These are phyloP conservation scores for Albula glossodonta DNA, from an alignment of 2,113 vertebrate species.

Conservation along the genomic window DNA sequence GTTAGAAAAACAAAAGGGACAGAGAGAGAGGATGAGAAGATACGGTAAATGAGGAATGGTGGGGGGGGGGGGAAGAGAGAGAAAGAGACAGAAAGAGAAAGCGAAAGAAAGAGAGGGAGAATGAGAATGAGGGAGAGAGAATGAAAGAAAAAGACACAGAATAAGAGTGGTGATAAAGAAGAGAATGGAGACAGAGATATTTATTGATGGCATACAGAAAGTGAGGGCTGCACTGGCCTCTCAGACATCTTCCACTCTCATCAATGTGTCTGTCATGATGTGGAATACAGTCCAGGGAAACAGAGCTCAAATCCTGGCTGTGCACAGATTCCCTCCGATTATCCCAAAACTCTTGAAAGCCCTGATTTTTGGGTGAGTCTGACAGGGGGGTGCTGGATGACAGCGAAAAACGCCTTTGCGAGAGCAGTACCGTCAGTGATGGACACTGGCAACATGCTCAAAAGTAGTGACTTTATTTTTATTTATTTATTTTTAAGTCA, in stretches of 20 bases:
- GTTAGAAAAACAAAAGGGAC: constrained; percentile 56
- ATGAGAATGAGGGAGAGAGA: neutral
- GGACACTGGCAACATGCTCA: neutral
- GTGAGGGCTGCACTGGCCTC: neutral
- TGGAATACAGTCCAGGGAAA: no score
- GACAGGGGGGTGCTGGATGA: neutral
- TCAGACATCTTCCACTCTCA: neutral
- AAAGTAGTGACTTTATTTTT: neutral
- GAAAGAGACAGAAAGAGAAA: neutral
- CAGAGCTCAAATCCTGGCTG: neutral
- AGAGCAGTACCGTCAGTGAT: neutral
- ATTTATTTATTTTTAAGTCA: no score
- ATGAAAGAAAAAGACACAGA: constrained; percentile 13
- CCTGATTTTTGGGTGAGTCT: neutral
- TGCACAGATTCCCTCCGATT: no score
- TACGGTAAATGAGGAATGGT: neutral
- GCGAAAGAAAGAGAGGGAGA: neutral
- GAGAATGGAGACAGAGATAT: neutral
- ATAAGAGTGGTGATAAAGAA: neutral
- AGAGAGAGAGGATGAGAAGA: constrained; percentile 20
- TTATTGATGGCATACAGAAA: neutral
- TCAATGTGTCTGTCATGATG: neutral
- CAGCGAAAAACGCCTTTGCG: neutral
- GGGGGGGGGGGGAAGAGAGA: constrained; percentile 17
- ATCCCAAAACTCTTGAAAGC: neutral